Conservation (phyloP, 1,140 invertebrate genomes). For the Pseudomyrmex sp. region DNA sequence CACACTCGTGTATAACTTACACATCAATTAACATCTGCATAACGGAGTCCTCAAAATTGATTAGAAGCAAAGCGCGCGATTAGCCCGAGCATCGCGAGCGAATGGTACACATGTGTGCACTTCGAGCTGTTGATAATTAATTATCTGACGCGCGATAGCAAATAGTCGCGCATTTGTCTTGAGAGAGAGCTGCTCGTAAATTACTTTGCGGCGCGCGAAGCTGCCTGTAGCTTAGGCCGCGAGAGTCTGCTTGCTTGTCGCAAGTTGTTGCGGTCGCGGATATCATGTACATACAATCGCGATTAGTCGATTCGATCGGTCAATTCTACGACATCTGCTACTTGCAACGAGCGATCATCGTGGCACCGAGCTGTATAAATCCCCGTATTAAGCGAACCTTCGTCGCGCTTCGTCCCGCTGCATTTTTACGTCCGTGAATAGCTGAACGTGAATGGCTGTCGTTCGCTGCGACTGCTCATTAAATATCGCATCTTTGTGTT, state of each 20-base stretch:
- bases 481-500: constrained; percentile 35
- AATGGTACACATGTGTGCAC: not conserved
- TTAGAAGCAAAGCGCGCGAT: constrained; percentile 7
- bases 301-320: too few relatives aligned
- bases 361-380: not conserved
- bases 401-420: too few relatives aligned
- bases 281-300: too few relatives aligned
- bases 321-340: constrained; percentile 21
- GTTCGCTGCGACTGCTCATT: constrained; percentile 15
- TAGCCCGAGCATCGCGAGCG: not conserved
- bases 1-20: not conserved
- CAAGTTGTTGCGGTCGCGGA: too few relatives aligned
- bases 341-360: not conserved
- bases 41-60: constrained; percentile 25
- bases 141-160: constrained; percentile 43
- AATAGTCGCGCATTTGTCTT: constrained; percentile 58
- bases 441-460: not conserved
- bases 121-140: constrained; percentile 23
- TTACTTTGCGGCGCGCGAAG: constrained; percentile 32
- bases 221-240: constrained; percentile 14
- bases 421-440: too few relatives aligned
- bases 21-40: not conserved
- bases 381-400: too few relatives aligned
- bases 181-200: constrained; percentile 51
- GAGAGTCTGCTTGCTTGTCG: too few relatives aligned